These are phyloP conservation scores for Amblyopsis rosae DNA, from an alignment of 2,113 vertebrate species.

Conservation along the genomic window DNA sequence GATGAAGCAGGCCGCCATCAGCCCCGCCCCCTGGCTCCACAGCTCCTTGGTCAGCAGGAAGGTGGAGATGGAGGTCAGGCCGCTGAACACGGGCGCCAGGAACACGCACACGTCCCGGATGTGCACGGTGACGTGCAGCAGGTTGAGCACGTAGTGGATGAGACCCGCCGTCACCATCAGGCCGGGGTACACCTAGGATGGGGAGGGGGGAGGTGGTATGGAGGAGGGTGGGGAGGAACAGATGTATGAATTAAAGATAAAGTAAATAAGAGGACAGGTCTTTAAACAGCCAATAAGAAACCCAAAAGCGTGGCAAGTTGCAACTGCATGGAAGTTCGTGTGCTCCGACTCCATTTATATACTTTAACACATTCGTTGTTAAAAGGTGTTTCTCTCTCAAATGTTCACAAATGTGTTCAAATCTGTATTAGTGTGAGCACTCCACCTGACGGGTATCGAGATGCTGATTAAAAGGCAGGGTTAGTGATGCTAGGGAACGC, in stretches of 20 bases:
- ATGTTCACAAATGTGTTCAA: too few species aligned
- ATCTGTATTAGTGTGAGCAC: too few species aligned
- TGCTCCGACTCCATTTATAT: too few species aligned
- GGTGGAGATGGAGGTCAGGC: slow-evolving; percentile 97
- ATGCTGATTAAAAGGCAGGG: too few species aligned
- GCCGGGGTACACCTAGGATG: slow-evolving; percentile 92
- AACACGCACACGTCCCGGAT: slow-evolving; percentile 98
- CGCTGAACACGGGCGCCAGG: slow-evolving; percentile 96
- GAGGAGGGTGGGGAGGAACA: neutral
- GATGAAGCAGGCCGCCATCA: slow-evolving; percentile 98
- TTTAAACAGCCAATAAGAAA: too few species aligned
- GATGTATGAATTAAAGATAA: neutral
- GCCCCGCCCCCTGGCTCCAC: slow-evolving; percentile 97
- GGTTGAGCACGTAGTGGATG: slow-evolving; percentile 97
- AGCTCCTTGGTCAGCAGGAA: slow-evolving; percentile 97
- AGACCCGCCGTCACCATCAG: slow-evolving; percentile 98
- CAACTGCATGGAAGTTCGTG: too few species aligned
- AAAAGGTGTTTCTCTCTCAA: too few species aligned
- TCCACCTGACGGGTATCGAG: too few species aligned
- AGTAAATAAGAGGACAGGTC: neutral
- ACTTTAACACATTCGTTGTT: too few species aligned
- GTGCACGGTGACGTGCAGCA: slow-evolving; percentile 95
- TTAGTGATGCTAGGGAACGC: too few species aligned
- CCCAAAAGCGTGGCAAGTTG: too few species aligned
- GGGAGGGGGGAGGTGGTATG: neutral